A percentile compares a stretch with the other conserved stretches of the same genome.
Evolutionary conservation across 2,888 invertebrate genomes (phyloP).

Genomic region (Microplitis deprimator): DNA sequence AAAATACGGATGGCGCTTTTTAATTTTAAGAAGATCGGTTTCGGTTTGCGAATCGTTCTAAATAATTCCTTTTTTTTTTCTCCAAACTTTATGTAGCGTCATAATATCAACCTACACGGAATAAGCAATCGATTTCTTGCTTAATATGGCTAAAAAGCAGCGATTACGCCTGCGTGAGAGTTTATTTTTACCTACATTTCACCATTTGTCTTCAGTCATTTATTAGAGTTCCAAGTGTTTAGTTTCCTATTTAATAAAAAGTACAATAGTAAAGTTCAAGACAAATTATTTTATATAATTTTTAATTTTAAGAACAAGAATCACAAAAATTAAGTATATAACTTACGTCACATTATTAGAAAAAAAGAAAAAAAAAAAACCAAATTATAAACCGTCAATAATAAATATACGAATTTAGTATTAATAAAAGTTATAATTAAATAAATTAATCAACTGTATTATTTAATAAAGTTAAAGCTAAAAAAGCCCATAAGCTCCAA

Average conservation of each 20-base stretch:
- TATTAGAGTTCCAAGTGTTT: slow-evolving; percentile 8
- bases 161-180: slow-evolving; percentile 1
- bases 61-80: background rate
- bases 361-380: background rate
- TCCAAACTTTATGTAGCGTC: background rate
- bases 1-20: too few relatives aligned
- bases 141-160: background rate
- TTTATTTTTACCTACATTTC: background rate
- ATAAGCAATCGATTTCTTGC: background rate
- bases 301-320: background rate
- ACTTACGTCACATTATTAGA: background rate
- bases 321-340: background rate
- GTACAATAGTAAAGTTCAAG: background rate
- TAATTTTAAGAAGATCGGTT: too few relatives aligned
- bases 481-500: slow-evolving; percentile 61
- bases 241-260: slow-evolving; percentile 7
- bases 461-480: background rate
- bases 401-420: background rate
- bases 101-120: background rate
- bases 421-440: background rate
- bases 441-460: background rate
- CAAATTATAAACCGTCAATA: background rate
- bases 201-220: slow-evolving; percentile 4
- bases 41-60: too few relatives aligned
- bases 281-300: background rate